Percentiles rank a stretch among this genome's conserved stretches.
phyloP scores from a whole-genome alignment of 2,888 invertebrate species.

The Anorthoa munda region DNA sequence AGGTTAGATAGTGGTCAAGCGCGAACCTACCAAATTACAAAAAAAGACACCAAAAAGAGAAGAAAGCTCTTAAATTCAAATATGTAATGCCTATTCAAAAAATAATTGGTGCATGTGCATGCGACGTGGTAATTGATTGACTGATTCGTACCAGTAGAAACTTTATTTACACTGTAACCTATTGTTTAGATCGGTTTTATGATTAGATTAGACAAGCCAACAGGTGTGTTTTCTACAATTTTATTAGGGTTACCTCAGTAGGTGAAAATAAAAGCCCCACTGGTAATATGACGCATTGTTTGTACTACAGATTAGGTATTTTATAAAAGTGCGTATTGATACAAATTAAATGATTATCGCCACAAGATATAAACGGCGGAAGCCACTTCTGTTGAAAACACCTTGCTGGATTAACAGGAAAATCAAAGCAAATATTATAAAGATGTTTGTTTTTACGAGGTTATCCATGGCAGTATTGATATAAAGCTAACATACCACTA shows the following conservation, averaged over 20 bases:
- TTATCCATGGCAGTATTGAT: no score
- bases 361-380: neutral
- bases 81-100: no score
- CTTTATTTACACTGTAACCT: neutral
- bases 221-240: neutral
- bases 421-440: no score
- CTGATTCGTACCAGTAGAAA: neutral
- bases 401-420: no score
- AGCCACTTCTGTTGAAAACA: neutral
- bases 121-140: neutral
- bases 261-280: neutral
- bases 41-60: no score
- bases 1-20: no score
- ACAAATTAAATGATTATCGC: neutral
- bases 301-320: neutral
- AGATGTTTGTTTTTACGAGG: no score
- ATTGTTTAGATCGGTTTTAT: constrained; percentile 1
- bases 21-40: no score
- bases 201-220: constrained; percentile 14
- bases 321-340: neutral
- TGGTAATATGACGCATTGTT: neutral
- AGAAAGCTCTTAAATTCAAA: no score
- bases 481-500: no score
- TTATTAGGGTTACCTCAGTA: neutral
- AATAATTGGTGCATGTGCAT: no score